Conservation (phyloP, 1,140 invertebrate species). For the Dendroctonus valens region DNA sequence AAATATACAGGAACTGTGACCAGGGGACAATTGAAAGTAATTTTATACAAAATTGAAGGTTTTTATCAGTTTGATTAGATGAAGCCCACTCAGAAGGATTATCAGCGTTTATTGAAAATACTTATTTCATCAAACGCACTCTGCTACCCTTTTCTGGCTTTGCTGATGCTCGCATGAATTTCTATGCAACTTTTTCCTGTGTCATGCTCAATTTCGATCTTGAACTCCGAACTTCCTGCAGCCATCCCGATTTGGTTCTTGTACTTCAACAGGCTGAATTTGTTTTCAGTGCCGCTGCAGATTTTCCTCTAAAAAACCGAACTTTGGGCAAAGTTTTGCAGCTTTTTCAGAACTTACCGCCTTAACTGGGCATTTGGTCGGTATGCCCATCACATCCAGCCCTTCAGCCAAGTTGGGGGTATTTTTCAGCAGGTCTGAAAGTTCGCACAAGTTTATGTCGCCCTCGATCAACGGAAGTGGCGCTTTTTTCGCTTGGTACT, state of each 20-base stretch:
- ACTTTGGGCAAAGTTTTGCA: not conserved
- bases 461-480: constrained; percentile 22
- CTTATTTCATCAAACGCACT: not conserved
- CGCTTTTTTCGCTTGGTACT: constrained; percentile 20
- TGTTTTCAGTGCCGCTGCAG: constrained; percentile 30
- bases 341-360: constrained; percentile 12
- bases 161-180: constrained; percentile 25
- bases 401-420: constrained; percentile 7
- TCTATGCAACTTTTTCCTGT: constrained; percentile 38
- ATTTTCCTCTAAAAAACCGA: constrained; percentile 33
- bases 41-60: no score
- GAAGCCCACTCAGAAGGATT: not conserved
- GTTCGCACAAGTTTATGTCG: constrained; percentile 17
- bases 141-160: constrained; percentile 15
- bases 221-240: constrained; percentile 32
- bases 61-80: not conserved
- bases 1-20: no score
- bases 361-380: constrained; percentile 21
- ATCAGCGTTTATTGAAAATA: not conserved
- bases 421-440: constrained; percentile 2
- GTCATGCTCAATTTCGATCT: constrained; percentile 35
- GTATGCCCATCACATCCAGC: constrained; percentile 15
- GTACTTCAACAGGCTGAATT: constrained; percentile 34
- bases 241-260: constrained; percentile 40
- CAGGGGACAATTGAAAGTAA: no score